Evolutionary conservation across 1,140 invertebrate genomes (phyloP).

Genomic region (Aphelinus atriplicis): DNA sequence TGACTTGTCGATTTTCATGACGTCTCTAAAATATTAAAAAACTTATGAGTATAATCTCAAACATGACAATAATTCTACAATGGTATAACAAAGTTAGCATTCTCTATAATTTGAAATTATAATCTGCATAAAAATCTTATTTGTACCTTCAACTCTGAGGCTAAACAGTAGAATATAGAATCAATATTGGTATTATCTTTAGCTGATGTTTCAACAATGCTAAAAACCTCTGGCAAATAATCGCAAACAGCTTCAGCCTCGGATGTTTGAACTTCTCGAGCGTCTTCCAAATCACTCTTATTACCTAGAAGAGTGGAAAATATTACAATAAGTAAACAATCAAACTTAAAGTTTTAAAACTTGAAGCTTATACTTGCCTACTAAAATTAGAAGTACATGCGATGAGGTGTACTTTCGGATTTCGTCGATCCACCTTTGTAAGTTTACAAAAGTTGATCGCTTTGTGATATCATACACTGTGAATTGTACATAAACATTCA

Average conservation of each 20-base stretch:
- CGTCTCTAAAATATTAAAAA: slow-evolving; percentile 68
- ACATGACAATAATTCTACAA: neutral
- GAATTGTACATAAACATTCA: slow-evolving; percentile 49
- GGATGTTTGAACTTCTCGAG: slow-evolving; percentile 83
- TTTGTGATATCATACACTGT: slow-evolving; percentile 95
- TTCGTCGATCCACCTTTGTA: slow-evolving; percentile 95
- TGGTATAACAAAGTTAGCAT: too few species aligned
- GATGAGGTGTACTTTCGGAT: slow-evolving; percentile 91
- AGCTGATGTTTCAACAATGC: slow-evolving; percentile 90
- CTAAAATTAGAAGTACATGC: slow-evolving; percentile 87
- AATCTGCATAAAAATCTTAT: slow-evolving; percentile 14
- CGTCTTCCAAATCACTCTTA: slow-evolving; percentile 86
- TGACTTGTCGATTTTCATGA: slow-evolving; percentile 72
- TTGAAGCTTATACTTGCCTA: slow-evolving; percentile 71
- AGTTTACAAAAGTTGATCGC: slow-evolving; percentile 85
- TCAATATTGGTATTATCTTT: slow-evolving; percentile 95
- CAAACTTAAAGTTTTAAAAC: neutral
- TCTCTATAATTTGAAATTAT: neutral
- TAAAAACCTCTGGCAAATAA: slow-evolving; percentile 84
- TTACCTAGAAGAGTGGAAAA: slow-evolving; percentile 69
- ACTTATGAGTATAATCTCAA: neutral
- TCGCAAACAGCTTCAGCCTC: slow-evolving; percentile 87
- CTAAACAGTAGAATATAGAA: slow-evolving; percentile 88
- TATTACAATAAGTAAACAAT: neutral
- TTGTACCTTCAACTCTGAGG: slow-evolving; percentile 84